Evolutionary conservation across 2,113 vertebrate genomes (phyloP).

Genomic region (Garra rufa): DNA sequence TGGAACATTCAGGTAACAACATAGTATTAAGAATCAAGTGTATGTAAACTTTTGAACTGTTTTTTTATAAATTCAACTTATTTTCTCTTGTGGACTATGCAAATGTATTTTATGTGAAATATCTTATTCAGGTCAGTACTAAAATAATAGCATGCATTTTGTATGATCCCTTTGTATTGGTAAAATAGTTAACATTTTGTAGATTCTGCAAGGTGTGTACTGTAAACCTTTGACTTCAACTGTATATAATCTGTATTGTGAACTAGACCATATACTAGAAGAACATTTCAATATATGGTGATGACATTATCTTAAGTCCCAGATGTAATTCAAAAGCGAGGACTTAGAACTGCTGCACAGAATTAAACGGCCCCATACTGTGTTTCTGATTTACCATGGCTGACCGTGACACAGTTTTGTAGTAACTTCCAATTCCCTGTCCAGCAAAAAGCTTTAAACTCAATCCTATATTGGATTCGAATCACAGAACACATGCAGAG

Average conservation of each 20-base stretch:
- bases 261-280: neutral
- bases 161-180: too few species aligned
- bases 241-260: neutral
- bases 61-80: too few species aligned
- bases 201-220: too few species aligned
- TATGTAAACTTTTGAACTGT: too few species aligned
- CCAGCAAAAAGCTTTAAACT: slow-evolving; percentile 28
- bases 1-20: too few species aligned
- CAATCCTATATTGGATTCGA: slow-evolving; percentile 17
- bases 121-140: too few species aligned
- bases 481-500: slow-evolving; percentile 25
- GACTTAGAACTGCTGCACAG: neutral
- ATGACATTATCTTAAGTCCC: neutral
- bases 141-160: too few species aligned
- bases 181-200: too few species aligned
- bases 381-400: slow-evolving; percentile 39
- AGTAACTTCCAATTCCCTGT: slow-evolving; percentile 32
- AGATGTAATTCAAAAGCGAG: slow-evolving; percentile 12
- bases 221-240: too few species aligned
- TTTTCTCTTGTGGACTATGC: too few species aligned
- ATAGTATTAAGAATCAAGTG: too few species aligned
- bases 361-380: neutral
- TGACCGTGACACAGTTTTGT: slow-evolving; percentile 27
- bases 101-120: too few species aligned
- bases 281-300: neutral